Evolutionary conservation across 2,888 invertebrate genomes (phyloP).

Genomic region (Lasioglossum zephyrum): DNA sequence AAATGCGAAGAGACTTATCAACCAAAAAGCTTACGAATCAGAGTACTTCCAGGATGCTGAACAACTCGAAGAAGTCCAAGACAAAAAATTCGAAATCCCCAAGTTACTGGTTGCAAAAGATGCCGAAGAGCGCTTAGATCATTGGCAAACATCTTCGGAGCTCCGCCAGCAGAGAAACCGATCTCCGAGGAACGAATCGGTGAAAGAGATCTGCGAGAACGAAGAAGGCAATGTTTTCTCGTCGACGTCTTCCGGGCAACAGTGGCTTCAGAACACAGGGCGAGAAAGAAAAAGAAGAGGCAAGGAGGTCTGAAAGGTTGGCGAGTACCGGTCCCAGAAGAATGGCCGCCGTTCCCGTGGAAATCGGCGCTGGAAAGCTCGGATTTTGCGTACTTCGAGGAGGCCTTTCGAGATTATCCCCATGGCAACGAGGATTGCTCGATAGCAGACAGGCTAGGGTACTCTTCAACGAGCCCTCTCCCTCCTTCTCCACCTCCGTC

Average conservation of each 20-base stretch:
- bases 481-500: not conserved
- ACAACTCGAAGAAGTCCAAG: not conserved
- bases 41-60: not conserved
- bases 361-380: conserved; percentile 39
- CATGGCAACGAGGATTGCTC: conserved; percentile 77
- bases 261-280: not conserved
- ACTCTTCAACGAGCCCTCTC: conserved; percentile 47
- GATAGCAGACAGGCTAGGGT: conserved; percentile 69
- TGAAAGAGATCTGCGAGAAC: not conserved
- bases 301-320: not conserved
- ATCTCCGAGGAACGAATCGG: not conserved
- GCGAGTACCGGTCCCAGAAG: conserved; percentile 5
- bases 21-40: not conserved
- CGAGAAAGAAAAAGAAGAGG: not conserved
- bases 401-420: conserved; percentile 73
- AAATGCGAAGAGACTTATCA: not conserved
- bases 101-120: not conserved
- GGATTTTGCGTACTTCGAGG: conserved; percentile 60
- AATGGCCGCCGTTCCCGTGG: conserved; percentile 17
- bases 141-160: not conserved
- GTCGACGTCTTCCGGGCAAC: not conserved
- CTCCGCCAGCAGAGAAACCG: not conserved
- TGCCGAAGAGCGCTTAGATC: not conserved
- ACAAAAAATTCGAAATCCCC: not conserved
- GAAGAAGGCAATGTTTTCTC: not conserved